Base-by-base conservation (phyloP, 2,888 invertebrate genomes). In the Drosophila hamatofila region DNA sequence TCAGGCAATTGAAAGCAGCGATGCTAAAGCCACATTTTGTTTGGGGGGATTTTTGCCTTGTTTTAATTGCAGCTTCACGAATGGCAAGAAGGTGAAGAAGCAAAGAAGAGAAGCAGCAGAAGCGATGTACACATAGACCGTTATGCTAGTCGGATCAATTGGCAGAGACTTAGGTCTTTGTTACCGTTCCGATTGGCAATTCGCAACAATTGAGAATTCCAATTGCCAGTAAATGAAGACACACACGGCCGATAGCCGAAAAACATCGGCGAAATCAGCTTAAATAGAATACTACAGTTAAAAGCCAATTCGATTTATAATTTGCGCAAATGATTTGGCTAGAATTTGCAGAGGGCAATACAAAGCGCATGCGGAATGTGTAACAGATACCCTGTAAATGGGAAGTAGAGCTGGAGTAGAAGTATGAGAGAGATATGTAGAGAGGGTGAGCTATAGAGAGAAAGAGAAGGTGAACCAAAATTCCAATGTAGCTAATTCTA, bases 171-270 rank as follows among this genome's bases (percentile, higher is more conserved):
- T 54, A 68, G 48, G 59, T 52, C 54, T 44, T 60, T 60, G 77
- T 76, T 80, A 77, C 77, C 77, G 77, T 77, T 77, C 59, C 60
- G 80, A 80, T 80, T 75, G 75, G 60, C 54, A 73, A 67, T 63
- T 80, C 77, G 66, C 71, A 61, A 54, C 63, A 49, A 78, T 76
- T 76, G 63, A 76, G 51, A 42, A 65, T 70, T 60, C 44, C 70
- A 74, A 78, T 39, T 12, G 49, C 8, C 35, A 25, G 16, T 58
- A 66, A 78, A 68, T 56, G 25, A 68, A 58, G 55, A 11, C 25
- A 42, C 27, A n/a, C 27, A n/a, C n/a, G 21, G 42, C 12, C 37
- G 18, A 58, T 27, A n/a, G 57, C n/a, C 30, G 6, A 49, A 49
- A 30, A 61, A 11, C 25, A 46, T n/a, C 18, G 11, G 2, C n/a